Base-by-base conservation (phyloP, 2,797 vertebrate species). In the Luscinia luscinia region DNA sequence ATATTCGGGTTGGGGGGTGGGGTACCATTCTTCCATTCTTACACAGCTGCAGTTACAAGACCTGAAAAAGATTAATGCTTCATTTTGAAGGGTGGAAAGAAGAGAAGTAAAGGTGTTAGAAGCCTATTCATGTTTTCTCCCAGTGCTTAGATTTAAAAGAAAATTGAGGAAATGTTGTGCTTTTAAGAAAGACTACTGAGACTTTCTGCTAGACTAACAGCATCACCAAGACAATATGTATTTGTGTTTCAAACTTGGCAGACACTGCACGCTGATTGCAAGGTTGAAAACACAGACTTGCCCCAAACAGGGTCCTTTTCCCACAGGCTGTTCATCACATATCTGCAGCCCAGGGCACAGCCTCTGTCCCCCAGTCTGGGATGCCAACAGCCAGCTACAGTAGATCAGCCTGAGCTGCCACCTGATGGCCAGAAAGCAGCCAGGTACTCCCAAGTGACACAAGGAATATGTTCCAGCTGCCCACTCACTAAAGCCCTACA, bases 1-100 rank as follows among this genome's bases (percentile, higher is more conserved):
- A n/a, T 6, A 61, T 46, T 46, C 5, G 2, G 3, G 3, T 2
- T 1, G 3, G 2, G 1, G 3, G 3, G 2, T 1, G 3, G 4
- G 3, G 4, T 80, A 46, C 9, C 36, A 15, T 34, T 41, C 23
- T 59, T 40, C 9, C 36, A 15, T 34, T 41, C 23, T 59, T 40
- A 58, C 3, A 38, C 3, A 67, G 28, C 6, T 48, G 14, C 20
- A 46, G 8, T 51, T 52, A 12, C 11, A 83, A 93, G 26, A 70
- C 12, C 59, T 58, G 27, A 77, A 88, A 94, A 85, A 34, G 6
- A 74, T 63, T 52, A 69, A 55, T 52, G 36, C 4, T 76, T 19
- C 28, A 26, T 66, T 84, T 84, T 55, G 20, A 15, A 70, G 3
- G 2, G 8, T 17, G 49, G 82, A 74, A 84, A 46, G 16, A n/a